These are phyloP conservation scores for Drosophila conformis DNA, from an alignment of 2,888 invertebrate genomes.

Conservation along the genomic window DNA sequence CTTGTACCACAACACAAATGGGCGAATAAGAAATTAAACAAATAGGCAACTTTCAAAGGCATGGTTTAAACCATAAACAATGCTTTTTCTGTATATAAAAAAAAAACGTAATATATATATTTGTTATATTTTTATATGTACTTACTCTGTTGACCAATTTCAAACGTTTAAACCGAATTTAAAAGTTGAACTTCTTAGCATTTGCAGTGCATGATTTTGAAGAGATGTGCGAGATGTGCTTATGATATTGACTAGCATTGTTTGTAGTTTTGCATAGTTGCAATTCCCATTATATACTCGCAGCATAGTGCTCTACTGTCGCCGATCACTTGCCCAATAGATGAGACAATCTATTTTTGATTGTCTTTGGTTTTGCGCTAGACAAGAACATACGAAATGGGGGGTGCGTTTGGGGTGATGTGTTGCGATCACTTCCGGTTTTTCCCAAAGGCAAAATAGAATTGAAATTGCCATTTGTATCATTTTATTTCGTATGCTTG, in stretches of 20 bases:
- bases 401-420: constrained; percentile 14
- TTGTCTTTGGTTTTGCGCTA: constrained; percentile 39
- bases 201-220: background rate
- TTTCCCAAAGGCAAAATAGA: constrained; percentile 50
- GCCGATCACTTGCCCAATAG: constrained; percentile 62
- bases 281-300: constrained; percentile 9
- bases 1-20: background rate
- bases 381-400: constrained; percentile 13
- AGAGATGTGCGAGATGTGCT: background rate
- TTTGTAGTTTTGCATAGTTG: background rate
- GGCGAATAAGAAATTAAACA: background rate
- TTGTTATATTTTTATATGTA: background rate
- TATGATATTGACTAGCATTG: background rate
- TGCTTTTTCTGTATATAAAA: no score
- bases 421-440: constrained; percentile 63
- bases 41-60: background rate
- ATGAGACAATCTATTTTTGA: constrained; percentile 72
- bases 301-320: constrained; percentile 39
- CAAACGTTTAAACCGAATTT: background rate
- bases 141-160: no score
- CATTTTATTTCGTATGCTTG: constrained; percentile 13
- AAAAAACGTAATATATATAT: background rate
- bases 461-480: constrained; percentile 12
- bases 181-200: background rate
- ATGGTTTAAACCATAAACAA: background rate